Evolutionary conservation across 2,797 vertebrate species (phyloP), one percentile per base, ranked within the genome.

Genomic region (Micromesistius poutassou): DNA sequence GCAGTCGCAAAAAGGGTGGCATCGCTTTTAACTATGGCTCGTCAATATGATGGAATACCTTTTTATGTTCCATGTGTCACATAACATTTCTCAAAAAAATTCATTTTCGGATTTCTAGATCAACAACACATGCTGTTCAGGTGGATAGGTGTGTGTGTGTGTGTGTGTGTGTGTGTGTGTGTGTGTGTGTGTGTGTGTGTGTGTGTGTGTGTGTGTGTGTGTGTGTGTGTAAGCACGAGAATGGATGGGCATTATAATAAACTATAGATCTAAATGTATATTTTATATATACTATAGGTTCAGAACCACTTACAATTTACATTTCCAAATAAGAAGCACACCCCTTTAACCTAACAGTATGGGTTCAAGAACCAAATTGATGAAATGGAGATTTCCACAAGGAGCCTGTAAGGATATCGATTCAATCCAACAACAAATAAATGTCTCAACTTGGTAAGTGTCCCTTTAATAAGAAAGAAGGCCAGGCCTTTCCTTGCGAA

Each of bases 31-130:
- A 68, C 62, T 28, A 68, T 12, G 62, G 62, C 25, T 28, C 62
- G 62, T 68, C 62, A 28, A 68, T 28, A 68, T 68, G 62, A 28
- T 68, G 25, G 28, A 68, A 68, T 28, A 6, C 55, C 28, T 12
- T 28, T 25, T 68, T 28, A 68, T 68, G 62, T 68, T 68, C 62
- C 25, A 28, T 68, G 62, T 68, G 62, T 68, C 62, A 68, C 62
- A 62, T 62, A 68, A 68, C 62, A 28, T 68, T 68, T 68, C n/a
- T 68, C n/a, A 68, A n/a, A 62, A 62, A 62, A 22, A 62, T 62
- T 62, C 14, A 62, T 62, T 62, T 62, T 62, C 8, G 4, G 62
- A 68, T 68, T 68, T 68, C 62, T 28, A 28, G 28, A 68, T 10
- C 25, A 68, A 68, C 25, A 28, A 68, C n/a, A 7, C 31, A 33